A percentile compares a stretch with the other conserved stretches of the same genome.
These are phyloP conservation scores for Antheraea pernyi DNA, from an alignment of 1,140 invertebrate genomes.

Conservation along the genomic window DNA sequence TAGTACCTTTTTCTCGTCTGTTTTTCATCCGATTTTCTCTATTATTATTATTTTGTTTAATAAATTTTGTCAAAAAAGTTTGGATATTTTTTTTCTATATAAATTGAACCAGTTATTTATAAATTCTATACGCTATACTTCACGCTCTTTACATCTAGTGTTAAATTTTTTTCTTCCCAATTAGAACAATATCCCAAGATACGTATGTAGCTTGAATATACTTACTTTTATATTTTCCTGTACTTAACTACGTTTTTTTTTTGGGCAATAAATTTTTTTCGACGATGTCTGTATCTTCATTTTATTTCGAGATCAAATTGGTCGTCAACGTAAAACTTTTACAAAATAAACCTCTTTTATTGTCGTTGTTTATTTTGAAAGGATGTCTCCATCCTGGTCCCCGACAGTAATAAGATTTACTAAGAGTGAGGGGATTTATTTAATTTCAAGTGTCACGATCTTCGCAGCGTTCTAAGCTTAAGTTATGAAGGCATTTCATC, in stretches of 20 bases:
- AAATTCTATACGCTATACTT: too few species aligned
- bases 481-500: not conserved
- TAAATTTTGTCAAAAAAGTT: too few species aligned
- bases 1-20: too few species aligned
- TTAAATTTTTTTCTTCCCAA: too few species aligned
- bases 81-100: too few species aligned
- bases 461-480: not conserved
- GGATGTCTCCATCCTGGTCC: slow-evolving; percentile 21
- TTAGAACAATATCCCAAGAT: too few species aligned
- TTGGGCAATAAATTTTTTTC: not conserved
- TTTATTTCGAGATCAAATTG: slow-evolving; percentile 32
- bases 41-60: too few species aligned
- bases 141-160: too few species aligned
- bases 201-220: not conserved
- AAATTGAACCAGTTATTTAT: too few species aligned
- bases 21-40: too few species aligned
- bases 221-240: not conserved
- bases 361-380: slow-evolving; percentile 31
- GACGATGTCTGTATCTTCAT: slow-evolving; percentile 20
- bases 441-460: slow-evolving; percentile 23
- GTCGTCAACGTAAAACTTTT: slow-evolving; percentile 30
- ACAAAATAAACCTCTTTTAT: slow-evolving; percentile 32
- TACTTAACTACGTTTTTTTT: not conserved
- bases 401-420: slow-evolving; percentile 31
- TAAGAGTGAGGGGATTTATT: slow-evolving; percentile 28